A percentile compares a stretch with the other conserved stretches of the same genome.
These are phyloP conservation scores for Tetranychus piercei DNA, from an alignment of 2,888 invertebrate genomes.

Conservation along the genomic window DNA sequence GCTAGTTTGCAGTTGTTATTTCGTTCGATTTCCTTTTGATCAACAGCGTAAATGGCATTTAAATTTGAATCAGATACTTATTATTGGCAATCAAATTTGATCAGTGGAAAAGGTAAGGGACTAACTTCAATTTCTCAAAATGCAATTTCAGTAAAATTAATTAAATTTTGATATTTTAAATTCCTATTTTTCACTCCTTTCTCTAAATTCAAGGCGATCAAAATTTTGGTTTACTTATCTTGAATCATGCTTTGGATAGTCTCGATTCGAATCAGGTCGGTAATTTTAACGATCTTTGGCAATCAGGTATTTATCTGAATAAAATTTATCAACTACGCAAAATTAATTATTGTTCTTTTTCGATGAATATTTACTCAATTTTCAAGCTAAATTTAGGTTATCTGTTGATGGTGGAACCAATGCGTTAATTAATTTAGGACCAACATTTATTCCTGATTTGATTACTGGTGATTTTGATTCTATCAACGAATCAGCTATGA, in stretches of 20 bases:
- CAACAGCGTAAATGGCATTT: too few species aligned
- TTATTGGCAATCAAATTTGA: too few species aligned
- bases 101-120: too few species aligned
- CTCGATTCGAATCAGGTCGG: not conserved
- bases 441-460: conserved; percentile 18
- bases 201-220: not conserved
- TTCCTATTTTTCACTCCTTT: too few species aligned
- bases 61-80: too few species aligned
- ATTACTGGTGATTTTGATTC: conserved; percentile 24
- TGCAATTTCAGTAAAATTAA: too few species aligned
- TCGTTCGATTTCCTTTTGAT: too few species aligned
- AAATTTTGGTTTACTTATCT: not conserved
- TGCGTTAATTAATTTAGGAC: not conserved
- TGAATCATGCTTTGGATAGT: not conserved
- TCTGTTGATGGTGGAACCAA: not conserved
- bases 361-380: too few species aligned
- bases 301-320: not conserved
- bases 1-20: too few species aligned
- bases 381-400: not conserved
- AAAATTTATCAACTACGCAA: not conserved
- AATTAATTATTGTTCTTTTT: not conserved
- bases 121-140: too few species aligned
- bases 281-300: not conserved
- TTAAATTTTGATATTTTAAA: too few species aligned
- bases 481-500: not conserved